Base-by-base conservation (phyloP, 2,888 invertebrate species). In the Apamea sordens region DNA sequence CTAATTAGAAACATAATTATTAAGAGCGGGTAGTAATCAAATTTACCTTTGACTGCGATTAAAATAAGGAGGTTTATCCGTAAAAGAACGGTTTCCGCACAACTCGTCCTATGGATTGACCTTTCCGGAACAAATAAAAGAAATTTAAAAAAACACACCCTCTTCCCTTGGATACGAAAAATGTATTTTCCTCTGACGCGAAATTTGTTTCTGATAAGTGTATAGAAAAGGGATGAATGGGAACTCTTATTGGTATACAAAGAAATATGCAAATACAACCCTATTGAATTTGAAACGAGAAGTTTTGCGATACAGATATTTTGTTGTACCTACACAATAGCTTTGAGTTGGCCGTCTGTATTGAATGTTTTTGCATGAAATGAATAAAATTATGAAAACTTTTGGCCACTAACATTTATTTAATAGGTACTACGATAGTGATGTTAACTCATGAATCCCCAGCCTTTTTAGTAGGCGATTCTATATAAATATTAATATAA, bases 161-260 rank as follows among this genome's bases (percentile, higher is more conserved):
- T 56, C 50, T 76, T 59, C 53, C 79, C 68, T 87, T 86, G 76
- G 70, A 68, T 71, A 79, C 65, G 78, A 76, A 74, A 85, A 73
- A 79, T 80, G 50, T 73, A 80, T 80, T 77, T 88, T 73, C 65
- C 64, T 77, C 73, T 72, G 77, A 80, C 32, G 69, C 69, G 70
- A 76, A 88, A 86, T 89, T 89, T 88, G 82, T 81, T 86, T 88
- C 88, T 83, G 77, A 82, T 80, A 84, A 83, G 79, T 88, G 88
- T 85, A 83, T 83, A 83, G 73, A 79, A 81, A 84, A 74, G 72
- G 80, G 75, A 85, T 89, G 85, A 89, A 86, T 86, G 65, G 79
- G 36, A 76, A 53, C 76, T 81, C 72, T 80, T 85, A 88, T 88
- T 84, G 82, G 73, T 71, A 71, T 75, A 77, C 83, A 86, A 80